Percentiles rank a stretch among this genome's conserved stretches.
Conservation (phyloP, 2,113 vertebrate genomes). For the Xenopus tropicalis region DNA sequence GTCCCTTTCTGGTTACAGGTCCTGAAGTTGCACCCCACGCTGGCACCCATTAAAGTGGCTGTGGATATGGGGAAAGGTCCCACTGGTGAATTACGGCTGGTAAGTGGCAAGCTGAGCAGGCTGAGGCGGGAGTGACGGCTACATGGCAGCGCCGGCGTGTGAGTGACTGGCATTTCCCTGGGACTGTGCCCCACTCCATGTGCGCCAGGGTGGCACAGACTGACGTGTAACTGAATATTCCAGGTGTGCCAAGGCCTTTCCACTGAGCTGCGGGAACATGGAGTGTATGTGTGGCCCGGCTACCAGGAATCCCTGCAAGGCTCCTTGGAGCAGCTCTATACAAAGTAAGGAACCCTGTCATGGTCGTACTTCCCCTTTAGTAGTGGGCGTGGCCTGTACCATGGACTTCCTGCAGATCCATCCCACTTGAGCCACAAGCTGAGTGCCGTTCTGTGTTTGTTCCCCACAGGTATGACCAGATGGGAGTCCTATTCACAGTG, state of each 20-base stretch:
- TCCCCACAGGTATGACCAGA: constrained; percentile 85
- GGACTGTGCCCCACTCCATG: not conserved
- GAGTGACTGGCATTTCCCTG: too few relatives aligned
- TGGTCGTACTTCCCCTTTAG: not conserved
- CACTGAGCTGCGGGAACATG: constrained; percentile 75
- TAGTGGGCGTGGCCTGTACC: not conserved
- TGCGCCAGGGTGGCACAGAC: not conserved
- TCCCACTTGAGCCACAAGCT: too few relatives aligned
- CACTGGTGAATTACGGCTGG: constrained; percentile 81
- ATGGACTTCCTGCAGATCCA: constrained; percentile 4
- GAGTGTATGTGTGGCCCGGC: constrained; percentile 87
- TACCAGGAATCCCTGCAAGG: constrained; percentile 75
- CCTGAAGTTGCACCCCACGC: constrained; percentile 86
- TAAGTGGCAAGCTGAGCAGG: constrained; percentile 47
- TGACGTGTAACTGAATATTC: not conserved
- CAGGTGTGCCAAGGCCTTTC: constrained; percentile 88
- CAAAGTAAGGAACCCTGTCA: constrained; percentile 71
- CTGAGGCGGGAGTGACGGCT: too few relatives aligned
- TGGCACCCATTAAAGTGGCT: constrained; percentile 88
- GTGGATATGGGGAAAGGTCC: constrained; percentile 81
- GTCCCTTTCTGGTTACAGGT: constrained; percentile 64
- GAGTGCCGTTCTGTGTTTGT: not conserved
- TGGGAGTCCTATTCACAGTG: constrained; percentile 83
- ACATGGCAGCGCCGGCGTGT: too few relatives aligned
- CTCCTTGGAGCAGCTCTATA: constrained; percentile 78